Base-by-base conservation (phyloP, 2,797 vertebrate species). In the Hybognathus amarus region DNA sequence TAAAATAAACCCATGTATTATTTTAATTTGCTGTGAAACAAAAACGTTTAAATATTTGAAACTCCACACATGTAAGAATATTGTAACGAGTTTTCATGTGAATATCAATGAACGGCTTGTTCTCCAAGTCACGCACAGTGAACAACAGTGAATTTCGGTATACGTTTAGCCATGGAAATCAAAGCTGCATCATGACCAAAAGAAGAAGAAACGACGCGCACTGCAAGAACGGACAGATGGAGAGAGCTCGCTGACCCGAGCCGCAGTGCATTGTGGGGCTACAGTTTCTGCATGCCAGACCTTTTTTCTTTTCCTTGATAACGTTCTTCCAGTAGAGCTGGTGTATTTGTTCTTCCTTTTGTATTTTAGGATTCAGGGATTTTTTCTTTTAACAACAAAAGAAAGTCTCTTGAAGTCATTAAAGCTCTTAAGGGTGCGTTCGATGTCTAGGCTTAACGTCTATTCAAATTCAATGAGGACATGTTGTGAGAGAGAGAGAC, bases 321-420 rank as follows among this genome's bases (percentile, higher is more conserved):
- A 67, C 69, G 83, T 80, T 80, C 83, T 85, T 85, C 83, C 77
- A 76, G 70, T 76, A 47, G 38, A 68, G 36, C 36, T 68, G 42
- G 61, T 68, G 56, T 66, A 75, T 84, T 73, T 74, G 83, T 78
- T 80, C 77, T 84, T 80, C 76, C 83, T 81, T 81, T 69, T 79
- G 22, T 69, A 69, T 79, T 27, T 73, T 73, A 73, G 68, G 54
- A 61, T 81, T 81, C 68, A 81, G 79, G 77, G 61, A 79, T 79
- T 33, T 66, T 54, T 67, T 79, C 17, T 52, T 79, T 52, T 68
- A 4, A 17, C 15, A 36, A 64, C 76, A 78, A 78, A 66, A 66
- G 27, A 20, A 78, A 78, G 45, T 67, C 27, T 77, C 59, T 77
- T 47, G 56, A 77, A 64, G 59, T 63, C 59, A 47, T 10, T 8